Evolutionary conservation across 1,140 invertebrate genomes (phyloP).

Genomic region (Vanessa tameamea): DNA sequence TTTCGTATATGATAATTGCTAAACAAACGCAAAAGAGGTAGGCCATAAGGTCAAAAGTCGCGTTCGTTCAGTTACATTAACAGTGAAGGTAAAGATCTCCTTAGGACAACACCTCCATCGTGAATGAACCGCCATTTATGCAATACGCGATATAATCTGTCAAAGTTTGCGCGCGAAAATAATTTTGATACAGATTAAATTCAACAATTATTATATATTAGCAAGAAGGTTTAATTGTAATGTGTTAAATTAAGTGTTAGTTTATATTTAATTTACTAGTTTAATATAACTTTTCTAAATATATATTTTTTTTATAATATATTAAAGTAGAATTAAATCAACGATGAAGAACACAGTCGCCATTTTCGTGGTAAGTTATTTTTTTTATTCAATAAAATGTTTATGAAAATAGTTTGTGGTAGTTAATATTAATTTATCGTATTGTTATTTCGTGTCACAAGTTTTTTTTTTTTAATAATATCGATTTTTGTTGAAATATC

Average conservation of each 20-base stretch:
- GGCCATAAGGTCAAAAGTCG: conserved; percentile 15
- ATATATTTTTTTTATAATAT: not conserved
- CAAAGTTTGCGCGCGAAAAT: not conserved
- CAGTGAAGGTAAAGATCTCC: conserved; percentile 15
- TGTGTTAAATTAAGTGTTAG: not conserved
- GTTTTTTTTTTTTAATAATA: no score
- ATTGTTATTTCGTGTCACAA: no score
- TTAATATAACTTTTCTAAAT: not conserved
- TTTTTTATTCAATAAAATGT: not conserved
- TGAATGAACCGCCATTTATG: not conserved
- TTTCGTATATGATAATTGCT: conserved; percentile 7
- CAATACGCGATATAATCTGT: not conserved
- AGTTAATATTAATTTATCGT: no score
- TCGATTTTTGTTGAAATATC: no score
- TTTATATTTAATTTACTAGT: not conserved
- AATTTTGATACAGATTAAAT: conserved; percentile 1
- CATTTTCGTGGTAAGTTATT: not conserved
- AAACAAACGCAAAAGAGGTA: not conserved
- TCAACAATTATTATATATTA: not conserved
- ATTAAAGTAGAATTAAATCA: not conserved
- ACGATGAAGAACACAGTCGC: not conserved
- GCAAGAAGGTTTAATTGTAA: not conserved
- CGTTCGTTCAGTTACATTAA: not conserved
- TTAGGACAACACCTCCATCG: not conserved
- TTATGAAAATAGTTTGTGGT: not conserved